These are phyloP conservation scores for Acrobasis suavella DNA, from an alignment of 2,888 invertebrate species.

Conservation along the genomic window DNA sequence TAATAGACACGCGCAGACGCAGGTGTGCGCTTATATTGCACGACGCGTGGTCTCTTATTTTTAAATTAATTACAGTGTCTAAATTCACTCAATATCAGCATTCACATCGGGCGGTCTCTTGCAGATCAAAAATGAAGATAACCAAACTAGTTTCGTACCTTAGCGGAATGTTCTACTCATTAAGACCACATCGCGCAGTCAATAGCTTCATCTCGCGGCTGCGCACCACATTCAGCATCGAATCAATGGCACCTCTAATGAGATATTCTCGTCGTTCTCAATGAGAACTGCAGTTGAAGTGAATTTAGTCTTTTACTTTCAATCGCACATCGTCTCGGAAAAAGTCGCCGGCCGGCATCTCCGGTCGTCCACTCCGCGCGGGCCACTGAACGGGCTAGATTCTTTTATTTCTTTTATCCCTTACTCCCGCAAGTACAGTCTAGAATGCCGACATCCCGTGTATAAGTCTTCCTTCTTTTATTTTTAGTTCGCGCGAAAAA, in stretches of 20 bases:
- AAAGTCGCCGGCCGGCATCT: constrained; percentile 47
- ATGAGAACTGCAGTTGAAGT: constrained; percentile 51
- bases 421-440: constrained; percentile 53
- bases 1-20: constrained; percentile 23
- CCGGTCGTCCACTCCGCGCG: constrained; percentile 55
- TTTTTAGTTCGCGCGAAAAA: constrained; percentile 73
- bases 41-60: constrained; percentile 28
- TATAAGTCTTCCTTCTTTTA: constrained; percentile 70
- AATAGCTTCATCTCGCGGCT: constrained; percentile 45
- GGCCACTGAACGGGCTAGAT: constrained; percentile 68
- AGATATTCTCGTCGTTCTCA: constrained; percentile 51
- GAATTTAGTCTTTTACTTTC: constrained; percentile 55
- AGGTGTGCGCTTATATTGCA: constrained; percentile 19
- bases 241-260: constrained; percentile 55
- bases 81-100: constrained; percentile 30
- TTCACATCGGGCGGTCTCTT: constrained; percentile 32
- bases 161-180: constrained; percentile 43
- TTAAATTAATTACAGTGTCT: constrained; percentile 28
- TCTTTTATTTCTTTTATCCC: constrained; percentile 62
- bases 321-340: constrained; percentile 45
- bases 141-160: constrained; percentile 38
- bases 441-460: constrained; percentile 68
- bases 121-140: constrained; percentile 39
- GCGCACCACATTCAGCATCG: constrained; percentile 37
- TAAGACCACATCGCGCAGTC: constrained; percentile 42